phyloP scores from a whole-genome alignment of 2,797 vertebrate genomes.

The Amazonetta brasiliensis region DNA sequence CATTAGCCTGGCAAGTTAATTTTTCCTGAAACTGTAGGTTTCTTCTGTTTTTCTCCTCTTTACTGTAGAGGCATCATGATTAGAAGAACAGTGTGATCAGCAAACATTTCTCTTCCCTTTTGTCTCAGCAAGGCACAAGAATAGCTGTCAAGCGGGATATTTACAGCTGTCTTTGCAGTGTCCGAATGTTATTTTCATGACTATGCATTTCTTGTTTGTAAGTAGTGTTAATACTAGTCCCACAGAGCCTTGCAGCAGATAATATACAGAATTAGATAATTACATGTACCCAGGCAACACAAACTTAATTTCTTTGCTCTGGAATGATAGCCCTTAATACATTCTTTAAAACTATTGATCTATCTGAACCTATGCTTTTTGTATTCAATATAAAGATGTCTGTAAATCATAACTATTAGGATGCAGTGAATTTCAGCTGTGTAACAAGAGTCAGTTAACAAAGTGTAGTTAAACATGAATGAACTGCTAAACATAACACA shows the following conservation, averaged over 20 bases:
- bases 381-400: neutral
- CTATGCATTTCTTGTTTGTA: neutral
- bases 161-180: neutral
- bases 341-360: neutral
- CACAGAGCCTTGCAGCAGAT: neutral
- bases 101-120: neutral
- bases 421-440: neutral
- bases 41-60: neutral
- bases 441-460: neutral
- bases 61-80: neutral
- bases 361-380: neutral
- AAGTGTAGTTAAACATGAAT: neutral
- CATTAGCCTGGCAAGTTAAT: neutral
- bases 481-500: neutral
- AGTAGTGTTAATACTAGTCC: neutral
- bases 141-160: neutral
- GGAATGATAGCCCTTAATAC: neutral
- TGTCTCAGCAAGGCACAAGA: neutral
- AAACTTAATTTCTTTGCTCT: neutral
- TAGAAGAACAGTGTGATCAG: neutral
- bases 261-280: neutral
- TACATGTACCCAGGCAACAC: neutral
- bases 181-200: neutral
- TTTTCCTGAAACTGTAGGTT: neutral
- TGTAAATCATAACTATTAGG: neutral